phyloP scores from a whole-genome alignment of 1,140 invertebrate species.

The Antheraea mylitta region DNA sequence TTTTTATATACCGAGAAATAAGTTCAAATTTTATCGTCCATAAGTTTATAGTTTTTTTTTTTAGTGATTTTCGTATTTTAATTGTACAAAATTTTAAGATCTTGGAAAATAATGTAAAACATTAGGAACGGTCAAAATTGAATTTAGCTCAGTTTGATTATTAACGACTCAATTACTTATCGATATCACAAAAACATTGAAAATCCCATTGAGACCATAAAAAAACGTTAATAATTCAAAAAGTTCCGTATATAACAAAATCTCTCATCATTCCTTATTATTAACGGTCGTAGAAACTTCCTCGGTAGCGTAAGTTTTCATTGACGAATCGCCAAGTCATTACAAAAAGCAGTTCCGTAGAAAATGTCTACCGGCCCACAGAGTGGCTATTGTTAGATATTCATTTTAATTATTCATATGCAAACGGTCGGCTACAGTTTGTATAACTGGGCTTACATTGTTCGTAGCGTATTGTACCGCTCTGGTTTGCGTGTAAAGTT shows the following conservation, averaged over 20 bases:
- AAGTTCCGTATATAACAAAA: neutral
- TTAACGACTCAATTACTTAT: too few species aligned
- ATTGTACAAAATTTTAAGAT: too few species aligned
- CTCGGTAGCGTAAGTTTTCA: neutral
- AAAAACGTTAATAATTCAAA: neutral
- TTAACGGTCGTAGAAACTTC: neutral
- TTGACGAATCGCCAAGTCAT: constrained; percentile 1
- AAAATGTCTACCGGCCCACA: constrained; percentile 3
- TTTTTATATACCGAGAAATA: too few species aligned
- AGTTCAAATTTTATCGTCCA: too few species aligned
- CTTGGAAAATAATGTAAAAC: too few species aligned
- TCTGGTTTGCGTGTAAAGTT: neutral
- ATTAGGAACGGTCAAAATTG: too few species aligned
- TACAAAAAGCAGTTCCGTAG: neutral
- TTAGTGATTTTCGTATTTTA: too few species aligned
- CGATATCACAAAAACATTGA: neutral
- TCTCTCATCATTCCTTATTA: neutral
- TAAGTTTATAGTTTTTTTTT: too few species aligned
- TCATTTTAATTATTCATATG: constrained; percentile 27
- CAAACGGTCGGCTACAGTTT: constrained; percentile 19
- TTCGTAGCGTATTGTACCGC: constrained; percentile 7
- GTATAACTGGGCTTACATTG: constrained; percentile 17
- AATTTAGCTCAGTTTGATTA: too few species aligned
- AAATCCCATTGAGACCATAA: neutral
- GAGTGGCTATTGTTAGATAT: constrained; percentile 13